A percentile compares a stretch with the other conserved stretches of the same genome.
phyloP scores from a whole-genome alignment of 2,797 vertebrate genomes.

The Gymnoscopelus braueri region DNA sequence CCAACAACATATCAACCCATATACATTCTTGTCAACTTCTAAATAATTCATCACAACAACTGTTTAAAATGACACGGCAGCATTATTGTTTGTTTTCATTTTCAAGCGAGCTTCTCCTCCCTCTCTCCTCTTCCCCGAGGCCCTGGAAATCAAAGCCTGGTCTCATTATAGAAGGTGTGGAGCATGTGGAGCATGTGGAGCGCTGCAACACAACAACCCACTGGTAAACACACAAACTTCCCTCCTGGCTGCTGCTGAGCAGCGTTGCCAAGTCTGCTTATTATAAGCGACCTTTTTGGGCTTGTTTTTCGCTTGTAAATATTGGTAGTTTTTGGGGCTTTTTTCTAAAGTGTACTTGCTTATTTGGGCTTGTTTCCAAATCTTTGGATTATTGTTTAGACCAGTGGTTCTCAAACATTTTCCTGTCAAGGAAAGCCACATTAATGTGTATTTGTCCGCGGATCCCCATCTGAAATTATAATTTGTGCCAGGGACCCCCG shows the following conservation, averaged over 20 bases:
- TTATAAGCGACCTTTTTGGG: too few species aligned
- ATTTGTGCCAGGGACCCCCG: too few species aligned
- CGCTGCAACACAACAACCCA: conserved; percentile 44
- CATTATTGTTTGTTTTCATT: conserved; percentile 60
- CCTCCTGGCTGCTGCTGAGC: neutral
- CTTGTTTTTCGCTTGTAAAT: neutral
- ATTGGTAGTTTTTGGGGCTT: too few species aligned
- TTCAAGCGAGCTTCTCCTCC: conserved; percentile 41
- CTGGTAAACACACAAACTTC: conserved; percentile 55
- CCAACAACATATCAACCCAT: conserved; percentile 13
- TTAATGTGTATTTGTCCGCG: too few species aligned
- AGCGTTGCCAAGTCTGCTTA: too few species aligned
- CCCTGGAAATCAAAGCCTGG: conserved; percentile 66
- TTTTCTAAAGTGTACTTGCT: too few species aligned
- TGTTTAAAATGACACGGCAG: conserved; percentile 56
- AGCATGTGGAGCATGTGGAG: conserved; percentile 53
- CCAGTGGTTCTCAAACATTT: too few species aligned
- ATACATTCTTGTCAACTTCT: conserved; percentile 36
- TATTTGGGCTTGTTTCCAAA: too few species aligned
- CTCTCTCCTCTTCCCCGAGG: conserved; percentile 37
- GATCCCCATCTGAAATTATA: too few species aligned
- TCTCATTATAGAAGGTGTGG: conserved; percentile 67
- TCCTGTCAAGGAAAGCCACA: too few species aligned
- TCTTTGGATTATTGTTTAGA: too few species aligned
- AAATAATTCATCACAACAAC: conserved; percentile 73